Percentiles rank a stretch among this genome's conserved stretches.
These are phyloP conservation scores for Limnephilus auricula DNA, from an alignment of 2,888 invertebrate species.

Conservation along the genomic window DNA sequence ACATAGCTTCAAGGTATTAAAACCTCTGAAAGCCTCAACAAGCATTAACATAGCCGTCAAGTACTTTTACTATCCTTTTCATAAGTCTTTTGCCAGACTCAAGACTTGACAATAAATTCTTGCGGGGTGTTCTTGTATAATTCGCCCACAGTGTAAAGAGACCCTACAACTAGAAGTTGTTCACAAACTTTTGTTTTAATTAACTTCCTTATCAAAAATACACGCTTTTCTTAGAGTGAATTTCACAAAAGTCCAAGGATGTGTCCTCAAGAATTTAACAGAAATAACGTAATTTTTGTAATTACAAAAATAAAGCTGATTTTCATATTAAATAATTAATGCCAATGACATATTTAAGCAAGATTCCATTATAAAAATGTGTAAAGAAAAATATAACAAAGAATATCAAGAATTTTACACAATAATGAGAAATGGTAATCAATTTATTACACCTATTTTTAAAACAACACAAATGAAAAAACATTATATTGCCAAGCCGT, in stretches of 20 bases:
- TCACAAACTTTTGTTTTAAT: background rate
- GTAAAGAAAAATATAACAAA: too few species aligned
- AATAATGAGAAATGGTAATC: too few species aligned
- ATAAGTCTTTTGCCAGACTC: background rate
- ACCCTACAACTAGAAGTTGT: background rate
- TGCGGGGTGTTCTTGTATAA: slow-evolving; percentile 32
- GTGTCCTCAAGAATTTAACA: background rate
- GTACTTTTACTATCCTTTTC: slow-evolving; percentile 9
- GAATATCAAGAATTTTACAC: too few species aligned
- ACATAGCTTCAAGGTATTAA: background rate
- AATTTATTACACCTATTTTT: too few species aligned
- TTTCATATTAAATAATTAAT: too few species aligned
- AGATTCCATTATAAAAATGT: too few species aligned
- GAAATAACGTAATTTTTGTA: background rate
- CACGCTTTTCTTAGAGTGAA: background rate
- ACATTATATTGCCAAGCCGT: too few species aligned
- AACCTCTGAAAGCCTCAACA: background rate
- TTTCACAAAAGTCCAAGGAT: background rate
- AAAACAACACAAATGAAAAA: too few species aligned
- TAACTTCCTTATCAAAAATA: background rate
- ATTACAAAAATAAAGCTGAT: background rate
- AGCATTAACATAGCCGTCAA: background rate
- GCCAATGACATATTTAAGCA: too few species aligned
- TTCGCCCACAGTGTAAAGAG: slow-evolving; percentile 7
- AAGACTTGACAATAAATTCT: slow-evolving; percentile 34